Evolutionary conservation across 64 coral and sea anemone species (phyloP), one percentile per base, ranked within the genome.

Genomic region (Dendronephthya gigantea): DNA sequence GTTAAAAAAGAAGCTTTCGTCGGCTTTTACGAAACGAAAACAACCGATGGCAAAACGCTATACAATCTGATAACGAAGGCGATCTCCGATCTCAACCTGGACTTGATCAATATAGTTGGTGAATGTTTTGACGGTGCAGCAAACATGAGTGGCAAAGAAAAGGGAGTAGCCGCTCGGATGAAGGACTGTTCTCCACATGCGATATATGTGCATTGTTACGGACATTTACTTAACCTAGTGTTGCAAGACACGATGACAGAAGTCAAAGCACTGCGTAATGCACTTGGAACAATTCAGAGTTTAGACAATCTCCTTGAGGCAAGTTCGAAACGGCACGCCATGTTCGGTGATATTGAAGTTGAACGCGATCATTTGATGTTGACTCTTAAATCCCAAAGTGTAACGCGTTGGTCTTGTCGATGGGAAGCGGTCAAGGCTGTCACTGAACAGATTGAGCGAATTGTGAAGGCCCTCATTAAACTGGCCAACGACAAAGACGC

Each of bases 81-180:
- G 10, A 82, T 88, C 14, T 58, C 39, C 31, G 40, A 88, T 31
- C 35, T 88, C 48, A 45, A 88, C 70, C 59, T 82, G 52, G 68
- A 82, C n/a, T 50, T 88, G 40, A 37, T 70, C 23, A 31, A 48
- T 79, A 72, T 72, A 47, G 38, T 68, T 39, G 86, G 85, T 58
- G 66, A 82, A 81, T 88, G 86, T 49, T 88, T 81, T 81, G 87
- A 88, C 76, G 87, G 81, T 56, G 87, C 87, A 82, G 62, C 48
- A 39, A 88, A 88, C n/a, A 88, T 88, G 87, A 88, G 87, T 56
- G 87, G 87, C 16, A 37, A 82, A 83, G 31, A 82, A 62, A 88
- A 81, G 17, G 87, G 87, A 82, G 47, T 88, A 16, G 58, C 51
- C 62, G 87, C 87, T 17, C 87, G 87, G 62, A 82, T 83, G 72